A percentile compares a stretch with the other conserved stretches of the same genome.
phyloP scores from a whole-genome alignment of 2,888 invertebrate genomes.

The Eucriotettix oculatus region DNA sequence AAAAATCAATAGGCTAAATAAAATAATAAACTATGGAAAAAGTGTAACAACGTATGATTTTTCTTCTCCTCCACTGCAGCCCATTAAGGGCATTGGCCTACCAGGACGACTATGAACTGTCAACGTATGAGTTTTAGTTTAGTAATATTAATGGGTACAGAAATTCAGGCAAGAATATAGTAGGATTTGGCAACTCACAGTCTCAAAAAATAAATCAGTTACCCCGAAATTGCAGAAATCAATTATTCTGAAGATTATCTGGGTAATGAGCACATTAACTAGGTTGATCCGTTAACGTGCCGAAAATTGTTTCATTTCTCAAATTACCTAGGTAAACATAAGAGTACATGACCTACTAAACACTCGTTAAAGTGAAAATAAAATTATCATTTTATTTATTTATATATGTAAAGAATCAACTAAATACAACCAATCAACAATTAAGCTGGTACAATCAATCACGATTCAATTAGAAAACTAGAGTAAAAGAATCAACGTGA shows the following conservation, averaged over 20 bases:
- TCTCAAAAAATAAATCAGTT: neutral
- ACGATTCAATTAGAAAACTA: neutral
- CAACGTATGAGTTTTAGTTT: too few species aligned
- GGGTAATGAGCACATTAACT: neutral
- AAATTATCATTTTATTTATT: neutral
- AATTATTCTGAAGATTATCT: neutral
- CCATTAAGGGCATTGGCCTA: too few species aligned
- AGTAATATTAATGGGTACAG: too few species aligned
- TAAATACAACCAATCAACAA: neutral
- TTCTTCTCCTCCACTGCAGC: too few species aligned
- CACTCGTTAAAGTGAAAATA: neutral
- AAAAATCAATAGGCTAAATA: too few species aligned
- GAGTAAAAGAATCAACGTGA: neutral
- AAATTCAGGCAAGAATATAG: too few species aligned
- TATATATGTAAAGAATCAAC: neutral
- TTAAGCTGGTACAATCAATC: neutral
- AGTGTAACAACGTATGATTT: too few species aligned
- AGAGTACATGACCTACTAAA: neutral
- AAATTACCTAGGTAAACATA: neutral
- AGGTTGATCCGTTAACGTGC: neutral
- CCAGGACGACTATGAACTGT: too few species aligned
- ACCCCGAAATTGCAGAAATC: neutral
- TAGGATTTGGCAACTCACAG: too few species aligned
- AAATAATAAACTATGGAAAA: too few species aligned
- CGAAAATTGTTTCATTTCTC: neutral